Evolutionary conservation across 2,113 vertebrate species (phyloP), one percentile per base, ranked within the genome.

Genomic region (Sinocyclocheilus rhinocerous): DNA sequence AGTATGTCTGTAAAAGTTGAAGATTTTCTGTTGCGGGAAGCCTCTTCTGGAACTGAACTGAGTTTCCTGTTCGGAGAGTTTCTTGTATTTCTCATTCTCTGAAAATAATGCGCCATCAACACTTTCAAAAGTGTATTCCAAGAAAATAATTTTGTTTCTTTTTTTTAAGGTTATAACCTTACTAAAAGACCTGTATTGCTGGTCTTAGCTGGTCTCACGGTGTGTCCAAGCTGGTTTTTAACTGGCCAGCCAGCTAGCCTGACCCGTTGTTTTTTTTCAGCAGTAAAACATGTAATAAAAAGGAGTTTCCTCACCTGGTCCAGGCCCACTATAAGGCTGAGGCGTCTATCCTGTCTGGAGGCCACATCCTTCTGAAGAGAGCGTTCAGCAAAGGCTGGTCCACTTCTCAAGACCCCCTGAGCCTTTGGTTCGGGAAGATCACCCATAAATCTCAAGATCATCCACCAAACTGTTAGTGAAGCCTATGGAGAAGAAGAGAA

Each of bases 371-470:
- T 82, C 0, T 90, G 90, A 15, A 95, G 36, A 7, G 91, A 73
- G 29, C 76, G 86, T 6, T 91, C 91, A 33, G 85, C 82, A 22
- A 13, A 22, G 10, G 80, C 20, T n/a, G 29, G 4, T 73, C 67
- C 77, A n/a, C 70, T 80, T 29, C 75, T 88, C 76, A 86, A 92
- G 65, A 93, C 85, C 80, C 92, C 94, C n/a, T 94, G 92, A 48
- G 57, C 57, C 84, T 91, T 93, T 9, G 97, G 97, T 87, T 99
- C 98, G 0, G 97, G 96, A 16, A 98, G 94, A 84, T 99, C 98
- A 6, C 97, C 98, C 97, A 99, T 98, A 93, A 99, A 99, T 89
- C 97, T 95, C 91, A 99, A 91, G 89, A 99, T 97, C 89, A 97
- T 92, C 90, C 92, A 95, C 98, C 98, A 99, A 57, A 99, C 93